These are phyloP conservation scores for Pandemis corylana DNA, from an alignment of 2,888 invertebrate species.

Conservation along the genomic window DNA sequence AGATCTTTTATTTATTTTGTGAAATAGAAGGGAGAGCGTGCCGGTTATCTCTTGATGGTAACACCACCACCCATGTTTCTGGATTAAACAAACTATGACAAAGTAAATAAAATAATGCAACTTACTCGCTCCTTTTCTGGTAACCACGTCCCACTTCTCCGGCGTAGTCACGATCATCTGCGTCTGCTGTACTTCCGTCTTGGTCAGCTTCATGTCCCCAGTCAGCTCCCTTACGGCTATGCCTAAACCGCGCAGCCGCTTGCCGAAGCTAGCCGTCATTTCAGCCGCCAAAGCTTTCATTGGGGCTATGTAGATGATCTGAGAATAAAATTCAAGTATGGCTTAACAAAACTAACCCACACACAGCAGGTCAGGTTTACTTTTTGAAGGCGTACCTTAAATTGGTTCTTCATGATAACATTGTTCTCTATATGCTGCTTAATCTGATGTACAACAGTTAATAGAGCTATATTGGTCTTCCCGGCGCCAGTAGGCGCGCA, in stretches of 20 bases:
- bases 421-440: slow-evolving; percentile 93
- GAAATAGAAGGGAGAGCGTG: too few relatives aligned
- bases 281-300: slow-evolving; percentile 99
- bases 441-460: slow-evolving; percentile 96
- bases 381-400: slow-evolving; percentile 87
- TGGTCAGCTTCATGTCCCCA: slow-evolving; percentile 99
- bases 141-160: slow-evolving; percentile 99
- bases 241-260: slow-evolving; percentile 89
- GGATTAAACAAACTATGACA: too few relatives aligned
- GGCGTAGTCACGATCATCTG: slow-evolving; percentile 99
- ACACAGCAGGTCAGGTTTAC: too few relatives aligned
- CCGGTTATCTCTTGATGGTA: too few relatives aligned
- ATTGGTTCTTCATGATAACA: slow-evolving; percentile 94
- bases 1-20: too few relatives aligned
- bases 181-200: slow-evolving; percentile 96
- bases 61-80: too few relatives aligned
- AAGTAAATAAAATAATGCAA: too few relatives aligned
- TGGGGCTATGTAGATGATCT: slow-evolving; percentile 99
- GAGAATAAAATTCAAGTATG: slow-evolving; percentile 43
- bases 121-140: slow-evolving; percentile 94
- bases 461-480: slow-evolving; percentile 98
- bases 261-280: slow-evolving; percentile 97
- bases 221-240: slow-evolving; percentile 96
- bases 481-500: slow-evolving; percentile 99
- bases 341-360: not conserved